Evolutionary conservation across 1,140 invertebrate genomes (phyloP), one percentile per base, ranked within the genome.

Genomic region (Drosophila gunungcola): DNA sequence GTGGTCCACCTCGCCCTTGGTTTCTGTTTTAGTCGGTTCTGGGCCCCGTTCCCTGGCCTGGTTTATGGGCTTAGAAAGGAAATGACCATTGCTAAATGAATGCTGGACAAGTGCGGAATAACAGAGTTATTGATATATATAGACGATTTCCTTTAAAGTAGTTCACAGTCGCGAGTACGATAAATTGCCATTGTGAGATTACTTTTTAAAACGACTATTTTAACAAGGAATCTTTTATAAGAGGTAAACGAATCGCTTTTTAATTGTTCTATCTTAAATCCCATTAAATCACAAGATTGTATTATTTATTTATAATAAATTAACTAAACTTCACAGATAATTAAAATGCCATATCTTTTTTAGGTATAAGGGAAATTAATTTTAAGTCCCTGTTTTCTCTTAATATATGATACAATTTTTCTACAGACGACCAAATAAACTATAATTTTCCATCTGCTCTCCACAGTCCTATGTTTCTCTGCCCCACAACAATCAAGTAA

Each of bases 81-180:
- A 86, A 78, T 86, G 78, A 70, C 74, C 78, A 36, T 57, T 53
- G 39, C 82, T 55, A 81, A 86, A 84, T 78, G 73, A 80, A 86
- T 60, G 52, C 65, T 16, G 48, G 41, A 27, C 36, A 13, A 32
- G 42, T 29, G 36, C 29, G 53, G 42, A n/a, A 12, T 60, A 56
- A 48, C 29, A 43, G 10, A 32, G 48, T 41, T 63, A 69, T 65
- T 57, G 58, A 85, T 65, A 76, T 61, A 57, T 62, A 57, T 55
- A 16, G 38, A 67, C 48, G 41, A 81, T 68, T 57, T 73, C 63
- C 55, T 58, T n/a, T 9, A 1, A 13, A 6, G n/a, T 4, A 6
- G 5, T 41, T 41, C 16, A n/a, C 29, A 7, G 29, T 7, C 7
- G 2, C 7, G 29, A 32, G 29, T 6, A 1, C 5, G 29, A 21